These are phyloP conservation scores for Brachyptera putata DNA, from an alignment of 2,888 invertebrate genomes.

Conservation along the genomic window DNA sequence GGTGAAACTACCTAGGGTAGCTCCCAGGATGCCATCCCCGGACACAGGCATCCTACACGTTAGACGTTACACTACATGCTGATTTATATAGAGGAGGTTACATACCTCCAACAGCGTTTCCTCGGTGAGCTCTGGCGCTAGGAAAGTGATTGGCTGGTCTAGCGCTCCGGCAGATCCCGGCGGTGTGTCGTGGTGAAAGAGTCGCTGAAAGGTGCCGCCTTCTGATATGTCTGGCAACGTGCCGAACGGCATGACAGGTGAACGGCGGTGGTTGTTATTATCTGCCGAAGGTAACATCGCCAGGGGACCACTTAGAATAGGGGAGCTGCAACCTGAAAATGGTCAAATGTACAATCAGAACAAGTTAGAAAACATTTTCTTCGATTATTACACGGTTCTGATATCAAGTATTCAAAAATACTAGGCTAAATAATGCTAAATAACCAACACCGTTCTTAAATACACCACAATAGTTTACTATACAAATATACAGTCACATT, in stretches of 20 bases:
- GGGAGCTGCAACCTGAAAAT: conserved; percentile 56
- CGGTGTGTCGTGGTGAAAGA: conserved; percentile 46
- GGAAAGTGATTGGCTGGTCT: conserved; percentile 55
- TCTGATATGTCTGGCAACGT: conserved; percentile 61
- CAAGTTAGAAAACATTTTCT: neutral
- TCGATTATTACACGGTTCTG: no score
- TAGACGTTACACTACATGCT: no score
- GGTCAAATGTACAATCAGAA: conserved; percentile 8
- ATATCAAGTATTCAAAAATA: no score
- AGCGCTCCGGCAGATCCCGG: conserved; percentile 39
- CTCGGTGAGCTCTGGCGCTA: conserved; percentile 89
- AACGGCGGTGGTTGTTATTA: conserved; percentile 57
- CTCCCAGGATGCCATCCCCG: no score
- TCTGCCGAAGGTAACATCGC: conserved; percentile 59
- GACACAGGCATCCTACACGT: no score
- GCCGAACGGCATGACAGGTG: conserved; percentile 59
- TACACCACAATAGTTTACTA: no score
- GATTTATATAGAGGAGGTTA: no score
- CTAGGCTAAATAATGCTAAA: no score
- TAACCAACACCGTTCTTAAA: no score
- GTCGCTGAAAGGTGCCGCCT: conserved; percentile 50
- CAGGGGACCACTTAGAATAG: conserved; percentile 56
- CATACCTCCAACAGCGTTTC: conserved; percentile 90
- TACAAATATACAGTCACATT: no score
- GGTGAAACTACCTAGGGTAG: no score